phyloP scores from a whole-genome alignment of 2,888 invertebrate species.

The Andrena haemorrhoa region DNA sequence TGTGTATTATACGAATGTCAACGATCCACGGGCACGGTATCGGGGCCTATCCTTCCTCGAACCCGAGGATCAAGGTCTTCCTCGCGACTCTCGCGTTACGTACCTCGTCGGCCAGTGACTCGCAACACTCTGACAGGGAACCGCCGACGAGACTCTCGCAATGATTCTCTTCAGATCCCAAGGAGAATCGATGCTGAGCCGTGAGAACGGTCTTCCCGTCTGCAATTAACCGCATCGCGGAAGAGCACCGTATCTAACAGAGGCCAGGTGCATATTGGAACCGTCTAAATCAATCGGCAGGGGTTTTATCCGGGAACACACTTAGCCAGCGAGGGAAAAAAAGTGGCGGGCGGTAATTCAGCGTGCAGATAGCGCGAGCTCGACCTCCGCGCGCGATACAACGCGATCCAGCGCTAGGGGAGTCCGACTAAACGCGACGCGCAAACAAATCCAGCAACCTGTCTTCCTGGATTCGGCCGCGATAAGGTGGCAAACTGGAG shows the following conservation, averaged over 20 bases:
- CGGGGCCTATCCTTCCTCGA: slow-evolving; percentile 51
- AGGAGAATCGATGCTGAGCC: not conserved
- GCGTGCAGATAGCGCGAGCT: slow-evolving; percentile 31
- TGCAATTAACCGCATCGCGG: slow-evolving; percentile 9
- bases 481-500: slow-evolving; percentile 45
- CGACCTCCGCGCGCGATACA: slow-evolving; percentile 2
- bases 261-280: not conserved
- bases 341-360: slow-evolving; percentile 40
- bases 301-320: slow-evolving; percentile 48
- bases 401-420: slow-evolving; percentile 11
- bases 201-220: not conserved
- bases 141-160: no score
- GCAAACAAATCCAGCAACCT: slow-evolving; percentile 53
- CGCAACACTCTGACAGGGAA: slow-evolving; percentile 29
- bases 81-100: slow-evolving; percentile 52
- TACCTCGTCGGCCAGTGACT: slow-evolving; percentile 44
- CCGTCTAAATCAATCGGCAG: slow-evolving; percentile 54
- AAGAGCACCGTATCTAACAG: slow-evolving; percentile 15
- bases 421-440: slow-evolving; percentile 33
- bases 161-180: not conserved
- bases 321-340: slow-evolving; percentile 37
- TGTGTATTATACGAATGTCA: slow-evolving; percentile 81
- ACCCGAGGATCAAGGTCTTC: slow-evolving; percentile 63
- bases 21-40: slow-evolving; percentile 74
- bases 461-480: slow-evolving; percentile 50